Conservation (phyloP, 2,888 invertebrate species). For the Phengaris alcon region DNA sequence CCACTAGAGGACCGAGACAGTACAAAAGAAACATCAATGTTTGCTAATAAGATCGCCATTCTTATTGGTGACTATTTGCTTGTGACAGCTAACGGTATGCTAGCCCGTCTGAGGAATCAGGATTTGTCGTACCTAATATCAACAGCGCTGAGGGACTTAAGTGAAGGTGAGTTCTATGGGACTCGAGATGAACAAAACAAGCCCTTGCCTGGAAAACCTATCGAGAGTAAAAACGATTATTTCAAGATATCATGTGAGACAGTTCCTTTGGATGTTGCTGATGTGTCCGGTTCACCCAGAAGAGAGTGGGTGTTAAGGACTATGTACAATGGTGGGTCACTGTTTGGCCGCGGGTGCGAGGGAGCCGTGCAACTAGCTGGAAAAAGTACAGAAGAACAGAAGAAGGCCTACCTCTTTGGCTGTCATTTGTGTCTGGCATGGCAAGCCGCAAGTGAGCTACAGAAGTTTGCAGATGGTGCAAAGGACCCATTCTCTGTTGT, state of each 20-base stretch:
- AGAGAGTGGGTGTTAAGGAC: slow-evolving; percentile 86
- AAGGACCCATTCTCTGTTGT: slow-evolving; percentile 85
- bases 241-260: slow-evolving; percentile 61
- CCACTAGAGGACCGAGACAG: slow-evolving; percentile 69
- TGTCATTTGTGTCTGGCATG: slow-evolving; percentile 89
- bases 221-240: slow-evolving; percentile 45
- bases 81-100: slow-evolving; percentile 88
- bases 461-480: slow-evolving; percentile 77
- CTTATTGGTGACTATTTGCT: slow-evolving; percentile 92
- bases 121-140: slow-evolving; percentile 90
- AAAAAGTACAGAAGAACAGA: slow-evolving; percentile 82
- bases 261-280: slow-evolving; percentile 59
- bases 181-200: slow-evolving; percentile 86
- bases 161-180: slow-evolving; percentile 90
- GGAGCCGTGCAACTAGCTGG: slow-evolving; percentile 88
- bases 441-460: slow-evolving; percentile 81
- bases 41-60: slow-evolving; percentile 93
- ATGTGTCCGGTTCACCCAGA: slow-evolving; percentile 76
- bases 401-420: slow-evolving; percentile 87
- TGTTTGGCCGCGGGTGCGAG: slow-evolving; percentile 87
- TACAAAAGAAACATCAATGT: slow-evolving; percentile 84
- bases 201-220: slow-evolving; percentile 83
- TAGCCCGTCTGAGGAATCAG: slow-evolving; percentile 84
- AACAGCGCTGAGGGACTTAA: slow-evolving; percentile 87
- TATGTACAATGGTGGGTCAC: slow-evolving; percentile 83